Base-by-base conservation (phyloP, 2,888 invertebrate genomes). In the Aphelenchoides bicaudatus region DNA sequence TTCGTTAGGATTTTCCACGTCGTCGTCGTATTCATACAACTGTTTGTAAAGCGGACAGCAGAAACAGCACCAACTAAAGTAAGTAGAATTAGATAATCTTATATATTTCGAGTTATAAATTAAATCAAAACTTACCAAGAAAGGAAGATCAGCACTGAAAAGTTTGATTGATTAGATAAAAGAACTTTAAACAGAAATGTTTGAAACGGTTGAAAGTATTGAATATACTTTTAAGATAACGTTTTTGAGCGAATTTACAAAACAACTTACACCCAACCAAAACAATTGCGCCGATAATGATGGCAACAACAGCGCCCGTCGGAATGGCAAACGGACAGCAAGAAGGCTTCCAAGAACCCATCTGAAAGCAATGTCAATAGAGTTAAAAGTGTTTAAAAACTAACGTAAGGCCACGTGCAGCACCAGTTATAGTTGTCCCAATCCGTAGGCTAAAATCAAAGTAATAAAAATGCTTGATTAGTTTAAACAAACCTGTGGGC, bases 1-100 rank as follows among this genome's bases (percentile, higher is more conserved):
- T 16, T 30, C 21, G 38, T 51, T n/a, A n/a, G n/a, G 52, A 8
- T 38, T 51, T 25, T 51, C 52, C 27, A 70, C 70, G 31, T 74
- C 68, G 46, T 75, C 75, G 39, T 75, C 75, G 63, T 75, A 74
- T 27, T 65, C 65, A 55, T 65, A 65, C 31, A 78, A 59, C 52
- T 70, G 72, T 49, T 72, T 75, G 67, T 78, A 78, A 6, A 78
- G 59, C 23, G 78, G 78, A 61, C 78, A 78, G 61, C 79, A 78
- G 63, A 68, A 79, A 59, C 78, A 79, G 58, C 78, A 78, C 78
- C 78, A 78, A 57, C n/a, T n/a, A n/a, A n/a, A n/a, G n/a, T n/a
- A n/a, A n/a, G n/a, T n/a, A n/a, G n/a, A n/a, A n/a, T n/a, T n/a
- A n/a, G n/a, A n/a, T n/a, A n/a, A n/a, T n/a, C n/a, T n/a, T n/a